Evolutionary conservation across 2,797 vertebrate genomes (phyloP), one percentile per base, ranked within the genome.

Genomic region (Heterohyrax brucei): DNA sequence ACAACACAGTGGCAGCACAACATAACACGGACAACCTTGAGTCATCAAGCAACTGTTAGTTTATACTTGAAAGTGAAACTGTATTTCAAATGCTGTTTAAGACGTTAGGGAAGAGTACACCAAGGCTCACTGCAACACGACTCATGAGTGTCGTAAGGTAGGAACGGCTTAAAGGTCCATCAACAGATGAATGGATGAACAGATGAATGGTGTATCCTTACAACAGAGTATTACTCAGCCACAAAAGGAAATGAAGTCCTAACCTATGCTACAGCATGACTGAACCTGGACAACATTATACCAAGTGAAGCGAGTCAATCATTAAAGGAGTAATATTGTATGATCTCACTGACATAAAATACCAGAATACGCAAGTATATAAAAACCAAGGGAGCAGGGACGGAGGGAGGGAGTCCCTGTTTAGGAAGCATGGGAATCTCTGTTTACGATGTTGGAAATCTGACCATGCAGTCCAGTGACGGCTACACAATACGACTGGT

Each of bases 31-130:
- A 19, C 48, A 48, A 56, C 9, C 8, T 14, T 46, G 12, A 95
- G 81, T 19, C 56, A 70, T 76, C 44, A 6, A 56, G 33, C 7
- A 39, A 10, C 6, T 53, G 26, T 73, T 61, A 14, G 50, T 3
- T 18, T n/a, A 90, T 44, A 94, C 46, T 86, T 46, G 13, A 80
- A 21, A 53, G 86, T 80, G 56, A 80, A 73, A 80, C 1, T 79
- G 13, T 22, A 8, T 86, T 64, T 68, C 24, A 87, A 91, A 87
- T 39, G 59, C 92, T 66, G n/a, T 80, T 90, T 33, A 91, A 53
- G 46, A 81, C 0, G 59, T 33, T 28, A 59, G 30, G 10, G n/a
- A 76, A 68, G 61, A 30, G 28, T 68, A 68, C 30, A 68, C 28
- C 66, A 68, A 68, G 28, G 64, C 10, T 30, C 3, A 68, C 10